Conservation (phyloP, 2,888 invertebrate genomes). For the Andrena dorsata region DNA sequence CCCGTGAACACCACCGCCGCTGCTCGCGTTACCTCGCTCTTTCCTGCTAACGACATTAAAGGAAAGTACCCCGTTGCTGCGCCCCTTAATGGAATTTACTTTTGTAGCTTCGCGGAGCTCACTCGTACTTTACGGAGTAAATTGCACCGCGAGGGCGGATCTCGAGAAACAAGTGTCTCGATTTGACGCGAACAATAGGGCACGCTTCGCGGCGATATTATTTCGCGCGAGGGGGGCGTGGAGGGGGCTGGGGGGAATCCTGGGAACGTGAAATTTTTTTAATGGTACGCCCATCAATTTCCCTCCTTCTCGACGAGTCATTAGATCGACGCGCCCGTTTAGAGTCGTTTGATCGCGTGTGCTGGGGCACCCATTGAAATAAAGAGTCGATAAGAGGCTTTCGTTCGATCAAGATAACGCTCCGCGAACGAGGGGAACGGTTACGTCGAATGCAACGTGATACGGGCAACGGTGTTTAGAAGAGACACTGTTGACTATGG, state of each 20-base stretch:
- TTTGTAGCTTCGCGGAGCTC: conserved; percentile 77
- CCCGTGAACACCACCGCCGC: neutral
- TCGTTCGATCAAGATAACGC: conserved; percentile 57
- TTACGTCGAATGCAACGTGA: conserved; percentile 37
- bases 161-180: conserved; percentile 74
- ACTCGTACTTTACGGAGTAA: conserved; percentile 66
- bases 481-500: neutral
- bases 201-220: conserved; percentile 24
- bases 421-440: conserved; percentile 31
- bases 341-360: conserved; percentile 50
- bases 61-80: conserved; percentile 74
- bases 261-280: conserved; percentile 35
- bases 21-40: conserved; percentile 46
- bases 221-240: conserved; percentile 4
- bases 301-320: neutral
- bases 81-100: conserved; percentile 79
- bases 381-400: conserved; percentile 64
- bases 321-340: conserved; percentile 27
- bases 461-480: conserved; percentile 2
- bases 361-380: conserved; percentile 55
- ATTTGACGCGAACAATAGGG: conserved; percentile 52
- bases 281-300: neutral
- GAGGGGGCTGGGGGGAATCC: neutral
- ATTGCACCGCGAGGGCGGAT: conserved; percentile 70
- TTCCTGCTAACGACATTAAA: conserved; percentile 74